Conservation (phyloP, 2,113 vertebrate genomes). For the Neotragus moschatus region DNA sequence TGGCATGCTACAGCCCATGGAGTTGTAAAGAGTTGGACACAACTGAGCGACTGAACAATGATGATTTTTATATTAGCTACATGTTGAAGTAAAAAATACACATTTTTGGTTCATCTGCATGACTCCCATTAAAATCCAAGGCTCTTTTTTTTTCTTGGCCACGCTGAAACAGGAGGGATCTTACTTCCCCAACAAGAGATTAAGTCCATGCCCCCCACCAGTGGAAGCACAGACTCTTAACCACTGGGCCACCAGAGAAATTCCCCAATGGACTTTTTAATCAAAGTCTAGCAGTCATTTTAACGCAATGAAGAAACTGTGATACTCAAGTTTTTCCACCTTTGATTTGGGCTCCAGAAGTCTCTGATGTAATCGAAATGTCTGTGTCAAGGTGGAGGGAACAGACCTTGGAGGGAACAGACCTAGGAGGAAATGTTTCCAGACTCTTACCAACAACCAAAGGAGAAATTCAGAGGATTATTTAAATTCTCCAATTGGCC, state of each 20-base stretch:
- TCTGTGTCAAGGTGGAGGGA: neutral
- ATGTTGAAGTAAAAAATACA: neutral
- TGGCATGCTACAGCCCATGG: neutral
- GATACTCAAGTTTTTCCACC: neutral
- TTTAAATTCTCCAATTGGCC: neutral
- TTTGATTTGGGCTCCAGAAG: constrained; percentile 14
- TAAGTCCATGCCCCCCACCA: neutral
- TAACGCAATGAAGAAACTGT: constrained; percentile 36
- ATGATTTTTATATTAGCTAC: neutral
- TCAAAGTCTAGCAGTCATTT: constrained; percentile 32
- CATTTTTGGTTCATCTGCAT: neutral
- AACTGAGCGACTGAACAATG: neutral
- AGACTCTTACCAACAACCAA: constrained; percentile 50
- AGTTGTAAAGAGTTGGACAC: neutral
- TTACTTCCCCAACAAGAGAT: neutral
- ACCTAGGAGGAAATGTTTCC: constrained; percentile 44
- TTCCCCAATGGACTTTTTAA: constrained; percentile 30
- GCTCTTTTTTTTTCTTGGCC: neutral
- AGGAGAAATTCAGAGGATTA: constrained; percentile 42
- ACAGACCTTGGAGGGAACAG: too few relatives aligned
- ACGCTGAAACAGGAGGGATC: neutral
- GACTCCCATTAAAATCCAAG: constrained; percentile 33
- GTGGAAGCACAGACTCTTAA: neutral
- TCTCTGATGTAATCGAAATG: constrained; percentile 25
- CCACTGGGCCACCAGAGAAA: neutral